Evolutionary conservation across 2,113 vertebrate genomes (phyloP), one percentile per base, ranked within the genome.

Genomic region (Apteryx owenii): DNA sequence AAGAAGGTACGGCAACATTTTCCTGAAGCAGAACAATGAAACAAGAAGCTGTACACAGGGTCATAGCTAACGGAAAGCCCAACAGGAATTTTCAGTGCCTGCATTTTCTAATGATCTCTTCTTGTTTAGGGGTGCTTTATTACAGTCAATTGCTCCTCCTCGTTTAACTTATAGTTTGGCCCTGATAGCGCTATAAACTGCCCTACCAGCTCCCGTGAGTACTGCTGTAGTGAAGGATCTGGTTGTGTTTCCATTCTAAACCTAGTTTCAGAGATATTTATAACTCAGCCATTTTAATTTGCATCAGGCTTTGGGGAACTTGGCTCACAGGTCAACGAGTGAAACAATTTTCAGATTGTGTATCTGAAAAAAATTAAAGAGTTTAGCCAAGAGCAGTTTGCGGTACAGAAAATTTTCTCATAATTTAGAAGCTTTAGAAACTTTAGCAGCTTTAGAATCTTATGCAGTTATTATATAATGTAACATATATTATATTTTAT

Each of bases 241-340:
- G 84, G 70, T 95, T 86, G 93, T 92, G 89, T 93, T 97, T 96
- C 95, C 85, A 81, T 97, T 95, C 86, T 75, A 93, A 97, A 88
- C 85, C 78, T 75, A 62, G 44, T 93, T 97, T 90, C 93, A 62
- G 81, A 95, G 89, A 93, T 96, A 97, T 97, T 98, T 97, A 97
- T 96, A 98, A 96, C 87, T 95, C 87, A 81, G 78, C 72, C 90
- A 83, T 94, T 90, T 95, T 97, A 97, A 98, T 98, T 98, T 98
- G 94, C 97, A 96, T 98, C 94, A 96, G 85, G 85, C 95, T 93
- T 88, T 84, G 65, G 92, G 93, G 96, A 98, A 88, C 85, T 93
- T 97, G 92, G 79, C 96, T 96, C 50, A 71, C 46, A 90, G 96
- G 94, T 96, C 95, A 97, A 91, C 71, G 50, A 95, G 50, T 53